phyloP scores from a whole-genome alignment of 2,797 vertebrate species.

The Nothura maculosa region DNA sequence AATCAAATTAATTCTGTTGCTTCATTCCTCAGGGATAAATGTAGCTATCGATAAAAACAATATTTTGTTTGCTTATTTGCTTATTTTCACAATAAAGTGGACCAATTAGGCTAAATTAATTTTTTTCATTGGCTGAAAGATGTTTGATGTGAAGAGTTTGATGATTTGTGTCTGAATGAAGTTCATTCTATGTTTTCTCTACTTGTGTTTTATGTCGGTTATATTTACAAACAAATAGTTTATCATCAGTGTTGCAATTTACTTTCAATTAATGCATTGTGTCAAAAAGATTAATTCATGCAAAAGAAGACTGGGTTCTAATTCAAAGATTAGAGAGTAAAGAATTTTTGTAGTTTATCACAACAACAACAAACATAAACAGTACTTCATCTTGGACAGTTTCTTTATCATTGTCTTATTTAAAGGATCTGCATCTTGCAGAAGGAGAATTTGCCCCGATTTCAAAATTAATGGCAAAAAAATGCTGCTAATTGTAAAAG shows the following conservation, averaged over 20 bases:
- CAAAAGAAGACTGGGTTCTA: not conserved
- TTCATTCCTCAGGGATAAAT: not conserved
- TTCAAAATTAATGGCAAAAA: not conserved
- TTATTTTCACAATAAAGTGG: not conserved
- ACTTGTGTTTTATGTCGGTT: not conserved
- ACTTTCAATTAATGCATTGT: not conserved
- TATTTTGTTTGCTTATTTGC: not conserved
- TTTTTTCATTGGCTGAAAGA: not conserved
- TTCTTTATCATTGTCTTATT: not conserved
- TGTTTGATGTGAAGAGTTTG: not conserved
- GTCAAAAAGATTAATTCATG: not conserved
- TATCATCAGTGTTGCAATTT: rapidly evolving
- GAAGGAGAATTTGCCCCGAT: not conserved
- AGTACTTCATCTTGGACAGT: not conserved
- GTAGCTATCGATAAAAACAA: not conserved
- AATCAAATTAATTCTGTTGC: not conserved
- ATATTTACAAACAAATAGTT: not conserved
- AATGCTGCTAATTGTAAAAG: not conserved
- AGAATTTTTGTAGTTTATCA: not conserved
- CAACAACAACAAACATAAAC: not conserved
- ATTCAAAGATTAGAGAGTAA: not conserved
- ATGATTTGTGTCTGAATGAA: not conserved
- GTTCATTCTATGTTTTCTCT: not conserved
- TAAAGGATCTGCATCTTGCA: not conserved
- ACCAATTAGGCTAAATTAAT: not conserved